Percentiles rank a stretch among this genome's conserved stretches.
Conservation (phyloP, 1,140 invertebrate genomes). For the Reticulitermes speratus region DNA sequence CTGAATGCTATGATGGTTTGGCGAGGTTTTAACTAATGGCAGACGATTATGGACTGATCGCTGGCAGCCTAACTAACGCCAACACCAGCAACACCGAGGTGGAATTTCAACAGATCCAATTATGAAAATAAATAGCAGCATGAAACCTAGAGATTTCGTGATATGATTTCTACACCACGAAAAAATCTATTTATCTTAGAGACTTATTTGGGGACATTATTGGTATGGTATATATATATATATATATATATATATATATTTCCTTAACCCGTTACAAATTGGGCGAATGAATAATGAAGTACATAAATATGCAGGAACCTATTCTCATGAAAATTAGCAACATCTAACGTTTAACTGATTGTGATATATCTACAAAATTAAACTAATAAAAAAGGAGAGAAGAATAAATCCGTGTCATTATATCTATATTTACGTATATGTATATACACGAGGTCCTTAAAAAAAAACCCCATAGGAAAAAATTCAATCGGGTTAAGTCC, state of each 20-base stretch:
- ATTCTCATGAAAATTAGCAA: too few species aligned
- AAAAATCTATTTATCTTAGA: neutral
- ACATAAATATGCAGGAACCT: too few species aligned
- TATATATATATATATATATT: too few species aligned
- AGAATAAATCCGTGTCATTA: too few species aligned
- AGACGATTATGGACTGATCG: neutral
- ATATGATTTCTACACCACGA: neutral
- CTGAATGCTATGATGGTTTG: conserved; percentile 9
- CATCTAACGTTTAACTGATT: too few species aligned
- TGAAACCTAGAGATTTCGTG: neutral
- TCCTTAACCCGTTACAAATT: neutral
- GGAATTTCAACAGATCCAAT: neutral
- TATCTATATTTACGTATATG: too few species aligned
- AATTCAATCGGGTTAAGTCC: too few species aligned
- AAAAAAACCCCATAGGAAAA: too few species aligned
- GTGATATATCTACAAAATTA: too few species aligned
- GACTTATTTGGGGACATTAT: neutral
- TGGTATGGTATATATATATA: neutral
- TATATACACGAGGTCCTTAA: too few species aligned
- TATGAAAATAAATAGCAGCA: neutral
- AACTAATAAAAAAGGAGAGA: too few species aligned
- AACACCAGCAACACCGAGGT: neutral
- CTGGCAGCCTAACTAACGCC: neutral
- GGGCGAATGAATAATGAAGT: neutral
- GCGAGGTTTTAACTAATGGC: conserved; percentile 11